Base-by-base conservation (phyloP, 2,888 invertebrate genomes). In the Eristalis pertinax region DNA sequence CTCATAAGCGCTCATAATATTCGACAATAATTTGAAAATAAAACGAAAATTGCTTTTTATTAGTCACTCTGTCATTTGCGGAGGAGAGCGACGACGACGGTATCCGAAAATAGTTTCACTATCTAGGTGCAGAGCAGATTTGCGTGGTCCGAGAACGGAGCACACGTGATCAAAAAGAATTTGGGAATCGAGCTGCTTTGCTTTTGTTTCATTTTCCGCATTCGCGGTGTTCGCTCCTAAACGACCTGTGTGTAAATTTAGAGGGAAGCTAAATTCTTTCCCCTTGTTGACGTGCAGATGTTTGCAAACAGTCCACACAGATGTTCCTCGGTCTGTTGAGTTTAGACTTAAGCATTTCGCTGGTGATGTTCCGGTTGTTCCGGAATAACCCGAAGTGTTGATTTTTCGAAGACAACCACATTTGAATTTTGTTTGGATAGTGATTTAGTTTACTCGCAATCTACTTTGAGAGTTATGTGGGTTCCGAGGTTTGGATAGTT, bases 131-230 rank as follows among this genome's bases (percentile, higher is more conserved):
- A 60, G 50, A 19, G 8, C 1, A 50, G 19, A 60, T 60, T 60
- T 60, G 60, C 60, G 60, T 60, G 24, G 60, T 24, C 26, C 1
- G 15, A 26, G 13, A 60, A 15, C 60, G 24, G 15, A 13, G 60
- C 60, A 29, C 60, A 60, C 60, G 60, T 60, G 60, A 60, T 60
- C 4, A 10, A 60, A n/a, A 60, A 26, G 60, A 15, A 60, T 60
- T 26, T 60, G 11, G 60, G 15, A 60, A 60, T 50, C 8, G 19
- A 60, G 26, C 2, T 56, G 56, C 8, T n/a, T 60, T 60, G 60
- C 60, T 60, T 60, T 26, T 26, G 60, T 60, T 60, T 60, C 15
- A 60, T 60, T 60, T 60, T 60, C 26, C 26, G 60, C 26, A 29
- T 60, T 60, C 15, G 26, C 19, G 15, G 38, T 2, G 13, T 13